Evolutionary conservation across 2,797 vertebrate species (phyloP).

Genomic region (Trachurus trachurus): DNA sequence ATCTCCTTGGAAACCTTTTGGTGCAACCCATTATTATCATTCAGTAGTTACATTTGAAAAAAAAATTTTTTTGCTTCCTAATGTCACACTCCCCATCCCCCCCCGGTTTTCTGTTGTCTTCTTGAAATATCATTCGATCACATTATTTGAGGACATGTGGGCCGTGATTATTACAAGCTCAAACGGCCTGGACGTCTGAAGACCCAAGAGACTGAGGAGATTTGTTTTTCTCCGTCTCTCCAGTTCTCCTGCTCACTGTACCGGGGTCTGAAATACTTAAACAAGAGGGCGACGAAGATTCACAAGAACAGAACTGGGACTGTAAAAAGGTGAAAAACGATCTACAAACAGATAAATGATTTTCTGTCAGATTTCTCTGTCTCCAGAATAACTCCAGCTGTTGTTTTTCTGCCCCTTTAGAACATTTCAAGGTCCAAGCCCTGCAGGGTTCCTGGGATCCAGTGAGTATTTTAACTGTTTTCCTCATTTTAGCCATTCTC

Average conservation of each 20-base stretch:
- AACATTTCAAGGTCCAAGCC: constrained; percentile 90
- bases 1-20: constrained; percentile 11
- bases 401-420: constrained; percentile 71
- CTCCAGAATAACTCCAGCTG: not conserved
- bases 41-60: not conserved
- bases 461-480: constrained; percentile 86
- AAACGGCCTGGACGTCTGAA: constrained; percentile 42
- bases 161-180: constrained; percentile 45
- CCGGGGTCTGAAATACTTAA: constrained; percentile 90
- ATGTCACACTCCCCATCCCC: not conserved
- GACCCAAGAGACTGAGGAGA: constrained; percentile 31
- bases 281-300: constrained; percentile 88
- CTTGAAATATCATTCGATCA: constrained; percentile 16
- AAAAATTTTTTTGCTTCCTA: not conserved
- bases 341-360: not conserved
- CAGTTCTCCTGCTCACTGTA: constrained; percentile 92
- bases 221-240: constrained; percentile 25
- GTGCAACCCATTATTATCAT: not conserved
- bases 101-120: not conserved
- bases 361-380: not conserved
- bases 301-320: constrained; percentile 91
- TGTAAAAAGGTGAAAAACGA: constrained; percentile 89
- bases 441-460: constrained; percentile 95
- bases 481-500: not conserved
- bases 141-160: constrained; percentile 27